Base-by-base conservation (phyloP, 1,140 invertebrate species). In the Achroia grisella region DNA sequence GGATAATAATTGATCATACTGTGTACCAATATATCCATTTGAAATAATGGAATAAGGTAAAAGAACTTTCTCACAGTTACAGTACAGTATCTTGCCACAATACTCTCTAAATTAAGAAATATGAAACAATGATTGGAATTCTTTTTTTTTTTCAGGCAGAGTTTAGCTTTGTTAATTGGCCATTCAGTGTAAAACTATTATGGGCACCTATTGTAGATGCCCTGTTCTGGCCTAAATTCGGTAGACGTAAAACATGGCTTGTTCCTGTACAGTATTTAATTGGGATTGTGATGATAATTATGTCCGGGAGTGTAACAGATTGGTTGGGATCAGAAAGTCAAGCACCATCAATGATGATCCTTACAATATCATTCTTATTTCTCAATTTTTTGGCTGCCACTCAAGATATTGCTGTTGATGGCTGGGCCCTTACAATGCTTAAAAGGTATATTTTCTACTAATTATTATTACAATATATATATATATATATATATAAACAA, bases 321-420 rank as follows among this genome's bases (percentile, higher is more conserved):
- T 93, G 95, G 90, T 75, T 98, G 13, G 94, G 94, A 8, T 86
- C 89, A 8, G 80, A 90, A 28, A 82, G 81, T 0, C 67, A 65
- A 1, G 68, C 88, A n/a, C 95, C 97, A 0, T 93, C 94, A 71
- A 94, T 99, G 40, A 87, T 87, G 17, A 73, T 94, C 17, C 83
- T 99, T 4, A 98, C 97, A 5, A 60, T 89, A 12, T 88, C 96
- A 37, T 99, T 99, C 87, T 95, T 99, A 71, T 87, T 90, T 40
- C 87, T 99, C 0, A 99, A 98, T 68, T 98, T 99, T 64, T 87
- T 99, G 39, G 98, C 97, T 9, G 98, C 98, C 1, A 99, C 98
- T 13, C 98, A 99, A 88, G 98, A 99, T 85, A 99, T 99, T 73
- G 98, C 97, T 43, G 98, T 99, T 1, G 98, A 99, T 90, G 98